These are phyloP conservation scores for Silurus glanis DNA, from an alignment of 2,113 vertebrate genomes.

Conservation along the genomic window DNA sequence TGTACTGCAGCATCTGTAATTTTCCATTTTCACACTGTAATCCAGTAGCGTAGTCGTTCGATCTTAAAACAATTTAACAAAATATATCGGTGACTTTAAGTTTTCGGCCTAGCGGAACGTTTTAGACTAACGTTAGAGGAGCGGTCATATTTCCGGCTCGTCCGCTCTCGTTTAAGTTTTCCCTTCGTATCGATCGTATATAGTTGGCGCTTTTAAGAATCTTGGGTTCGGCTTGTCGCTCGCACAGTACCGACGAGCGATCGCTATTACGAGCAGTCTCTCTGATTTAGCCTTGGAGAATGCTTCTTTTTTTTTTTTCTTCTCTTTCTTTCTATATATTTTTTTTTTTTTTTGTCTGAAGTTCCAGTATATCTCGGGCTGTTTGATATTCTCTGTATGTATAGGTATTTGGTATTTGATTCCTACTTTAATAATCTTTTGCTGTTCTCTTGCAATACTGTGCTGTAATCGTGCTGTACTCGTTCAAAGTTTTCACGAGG, in stretches of 20 bases:
- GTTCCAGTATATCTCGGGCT: constrained; percentile 63
- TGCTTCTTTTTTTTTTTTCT: constrained; percentile 53
- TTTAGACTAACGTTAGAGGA: constrained; percentile 6
- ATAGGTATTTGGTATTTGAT: constrained; percentile 72
- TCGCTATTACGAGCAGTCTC: constrained; percentile 32
- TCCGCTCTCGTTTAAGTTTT: constrained; percentile 10
- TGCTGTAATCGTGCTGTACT: constrained; percentile 65
- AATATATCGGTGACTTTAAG: constrained; percentile 20
- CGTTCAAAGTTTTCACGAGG: constrained; percentile 49
- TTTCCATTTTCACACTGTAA: constrained; percentile 51
- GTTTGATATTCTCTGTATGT: constrained; percentile 74
- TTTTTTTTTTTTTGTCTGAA: constrained; percentile 58
- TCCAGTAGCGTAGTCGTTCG: constrained; percentile 41
- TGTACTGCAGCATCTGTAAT: constrained; percentile 55
- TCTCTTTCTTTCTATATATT: neutral
- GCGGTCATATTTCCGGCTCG: neutral
- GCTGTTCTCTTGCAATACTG: constrained; percentile 72
- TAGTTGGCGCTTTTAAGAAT: constrained; percentile 18
- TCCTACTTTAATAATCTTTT: constrained; percentile 70
- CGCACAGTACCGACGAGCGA: neutral
- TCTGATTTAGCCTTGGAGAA: constrained; percentile 41
- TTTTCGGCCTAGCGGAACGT: constrained; percentile 33
- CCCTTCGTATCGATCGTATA: neutral
- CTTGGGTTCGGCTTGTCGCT: neutral
- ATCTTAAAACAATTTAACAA: constrained; percentile 7